These are phyloP conservation scores for Hyposoter dolosus DNA, from an alignment of 2,888 invertebrate species.

Conservation along the genomic window DNA sequence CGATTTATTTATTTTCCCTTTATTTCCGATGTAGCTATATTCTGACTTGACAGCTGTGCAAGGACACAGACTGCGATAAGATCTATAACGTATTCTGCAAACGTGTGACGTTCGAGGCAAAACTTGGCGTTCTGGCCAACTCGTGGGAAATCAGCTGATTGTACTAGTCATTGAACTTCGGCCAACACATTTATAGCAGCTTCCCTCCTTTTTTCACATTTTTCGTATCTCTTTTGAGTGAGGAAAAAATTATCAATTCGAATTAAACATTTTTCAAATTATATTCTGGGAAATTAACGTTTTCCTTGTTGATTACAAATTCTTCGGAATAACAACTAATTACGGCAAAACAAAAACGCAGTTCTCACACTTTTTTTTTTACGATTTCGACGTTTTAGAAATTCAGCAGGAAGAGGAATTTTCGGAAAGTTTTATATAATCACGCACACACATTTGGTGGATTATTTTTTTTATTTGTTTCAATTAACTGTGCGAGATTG, in stretches of 20 bases:
- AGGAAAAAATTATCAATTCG: neutral
- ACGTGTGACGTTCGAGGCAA: conserved; percentile 12
- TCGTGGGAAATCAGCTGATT: conserved; percentile 55
- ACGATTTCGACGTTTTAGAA: too few species aligned
- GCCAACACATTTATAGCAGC: conserved; percentile 34
- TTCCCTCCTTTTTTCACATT: neutral
- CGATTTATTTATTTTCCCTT: neutral
- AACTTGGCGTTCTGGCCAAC: conserved; percentile 30
- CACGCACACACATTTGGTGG: neutral
- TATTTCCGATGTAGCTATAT: conserved; percentile 4
- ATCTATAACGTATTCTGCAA: conserved; percentile 1
- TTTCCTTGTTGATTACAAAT: neutral
- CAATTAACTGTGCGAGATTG: neutral
- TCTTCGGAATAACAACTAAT: neutral
- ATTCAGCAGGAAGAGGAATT: neutral
- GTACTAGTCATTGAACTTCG: conserved; percentile 63
- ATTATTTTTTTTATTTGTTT: neutral
- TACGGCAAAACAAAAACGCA: neutral
- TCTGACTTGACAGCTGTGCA: conserved; percentile 38
- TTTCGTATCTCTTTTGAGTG: neutral
- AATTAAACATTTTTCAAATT: neutral
- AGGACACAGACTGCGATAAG: conserved; percentile 10
- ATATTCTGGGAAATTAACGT: neutral
- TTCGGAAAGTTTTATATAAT: neutral
- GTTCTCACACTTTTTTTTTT: neutral